Percentiles rank a stretch among this genome's conserved stretches.
phyloP scores from a whole-genome alignment of 1,140 invertebrate genomes.

The Archivesica marissinica region DNA sequence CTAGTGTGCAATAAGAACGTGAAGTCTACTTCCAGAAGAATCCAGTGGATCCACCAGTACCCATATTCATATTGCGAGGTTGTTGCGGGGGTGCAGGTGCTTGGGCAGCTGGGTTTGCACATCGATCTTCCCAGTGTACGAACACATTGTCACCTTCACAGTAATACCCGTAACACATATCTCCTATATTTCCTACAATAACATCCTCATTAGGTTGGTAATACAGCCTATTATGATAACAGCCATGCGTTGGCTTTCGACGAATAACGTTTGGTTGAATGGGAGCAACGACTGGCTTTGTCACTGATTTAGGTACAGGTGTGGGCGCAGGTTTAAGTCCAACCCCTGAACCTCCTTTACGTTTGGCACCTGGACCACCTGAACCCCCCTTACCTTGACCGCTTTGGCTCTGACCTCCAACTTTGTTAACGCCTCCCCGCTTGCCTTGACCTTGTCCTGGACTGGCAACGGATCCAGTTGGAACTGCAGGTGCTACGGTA shows the following conservation, averaged over 20 bases:
- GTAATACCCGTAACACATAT: slow-evolving; percentile 63
- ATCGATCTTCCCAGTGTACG: slow-evolving; percentile 54
- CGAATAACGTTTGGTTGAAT: neutral
- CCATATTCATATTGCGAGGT: neutral
- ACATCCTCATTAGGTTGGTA: slow-evolving; percentile 61
- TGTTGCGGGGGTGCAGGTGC: neutral
- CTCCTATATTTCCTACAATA: slow-evolving; percentile 59
- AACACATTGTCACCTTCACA: slow-evolving; percentile 60
- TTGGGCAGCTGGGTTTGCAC: neutral
- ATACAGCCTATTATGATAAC: slow-evolving; percentile 57
- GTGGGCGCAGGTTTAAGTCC: neutral
- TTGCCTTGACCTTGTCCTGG: neutral
- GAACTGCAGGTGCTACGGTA: neutral
- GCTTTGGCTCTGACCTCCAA: neutral
- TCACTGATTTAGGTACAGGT: neutral
- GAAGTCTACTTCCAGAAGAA: too few relatives aligned
- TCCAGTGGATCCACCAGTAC: neutral
- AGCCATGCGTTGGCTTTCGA: slow-evolving; percentile 26
- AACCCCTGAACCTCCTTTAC: neutral
- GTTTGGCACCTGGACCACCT: neutral
- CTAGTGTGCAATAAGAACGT: too few relatives aligned
- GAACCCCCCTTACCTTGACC: slow-evolving; percentile 7
- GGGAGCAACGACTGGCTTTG: neutral
- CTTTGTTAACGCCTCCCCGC: neutral
- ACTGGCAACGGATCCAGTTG: neutral